phyloP scores from a whole-genome alignment of 2,888 invertebrate species.

The Rhopalosiphum nymphaeae region DNA sequence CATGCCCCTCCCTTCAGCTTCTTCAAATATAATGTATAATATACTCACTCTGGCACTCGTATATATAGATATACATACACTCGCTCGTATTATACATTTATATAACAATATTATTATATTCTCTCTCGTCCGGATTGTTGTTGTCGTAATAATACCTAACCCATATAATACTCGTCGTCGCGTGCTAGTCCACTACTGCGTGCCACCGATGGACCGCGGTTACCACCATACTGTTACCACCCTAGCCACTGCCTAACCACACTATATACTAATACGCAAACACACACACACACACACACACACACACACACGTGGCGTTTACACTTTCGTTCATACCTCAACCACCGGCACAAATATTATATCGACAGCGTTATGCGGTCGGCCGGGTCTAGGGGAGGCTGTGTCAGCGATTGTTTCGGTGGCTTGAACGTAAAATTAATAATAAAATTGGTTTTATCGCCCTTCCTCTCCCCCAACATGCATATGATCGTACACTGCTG shows the following conservation, averaged over 20 bases:
- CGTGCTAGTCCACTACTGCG: not conserved
- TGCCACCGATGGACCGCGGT: not conserved
- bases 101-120: constrained; percentile 27
- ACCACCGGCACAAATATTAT: constrained; percentile 1
- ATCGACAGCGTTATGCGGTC: constrained; percentile 20
- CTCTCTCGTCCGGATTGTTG: constrained; percentile 36
- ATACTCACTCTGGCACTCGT: constrained; percentile 1
- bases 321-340: not conserved
- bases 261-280: not conserved
- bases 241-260: not conserved
- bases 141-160: constrained; percentile 8
- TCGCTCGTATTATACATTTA: not conserved
- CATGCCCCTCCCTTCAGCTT: too few species aligned
- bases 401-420: constrained; percentile 44
- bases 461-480: not conserved
- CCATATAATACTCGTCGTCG: constrained; percentile 9
- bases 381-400: not conserved
- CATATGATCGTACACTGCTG: not conserved
- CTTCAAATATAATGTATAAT: constrained; percentile 11
- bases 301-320: not conserved
- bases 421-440: constrained; percentile 39
- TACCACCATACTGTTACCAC: not conserved
- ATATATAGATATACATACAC: not conserved
- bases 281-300: not conserved
- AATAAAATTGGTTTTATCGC: constrained; percentile 26